Base-by-base conservation (phyloP, 1,140 invertebrate genomes). In the Papilio helenus region DNA sequence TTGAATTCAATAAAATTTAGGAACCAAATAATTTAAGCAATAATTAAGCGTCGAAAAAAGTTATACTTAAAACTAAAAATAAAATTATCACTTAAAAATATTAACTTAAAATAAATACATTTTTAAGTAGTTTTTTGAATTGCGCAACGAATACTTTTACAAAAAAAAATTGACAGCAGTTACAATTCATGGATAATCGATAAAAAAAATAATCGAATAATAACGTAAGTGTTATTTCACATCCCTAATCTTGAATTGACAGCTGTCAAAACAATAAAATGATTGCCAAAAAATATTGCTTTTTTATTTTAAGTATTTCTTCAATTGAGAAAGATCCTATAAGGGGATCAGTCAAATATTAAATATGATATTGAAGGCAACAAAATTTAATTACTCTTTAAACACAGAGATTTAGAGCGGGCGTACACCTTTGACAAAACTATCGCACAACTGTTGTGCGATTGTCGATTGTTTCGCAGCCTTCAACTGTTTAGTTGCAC, bases 1-100 rank as follows among this genome's bases (percentile, higher is more conserved):
- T 39, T 39, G 34, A 39, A 39, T 39, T 39, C 34, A 39, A 39
- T 39, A 7, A 7, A 39, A 39, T 61, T 10, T 61, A 61, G 55
- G 55, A 61, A 61, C 55, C 55, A 61, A 61, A 61, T 74, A 76
- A 76, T 68, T 76, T 80, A 80, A 80, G 65, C 65, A 77, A 68
- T 58, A 39, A 80, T 80, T 80, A 80, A 80, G 74, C 71, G 34
- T 51, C 39, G 68, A 46, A 73, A 79, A 80, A 81, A 65, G 26
- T 79, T 61, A 61, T 12, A 42, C 79, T 80, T 80, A 82, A 42
- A 72, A 58, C 58, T 79, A 81, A 79, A 78, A 81, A 80, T 82
- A 79, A 78, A 81, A 80, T 82, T 84, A 82, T 84, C 79, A 83
- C 71, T 80, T 80, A 80, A 79, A 61, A 61, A 58, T 72, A 76